Base-by-base conservation (phyloP, 2,888 invertebrate species). In the Acheta domesticus region DNA sequence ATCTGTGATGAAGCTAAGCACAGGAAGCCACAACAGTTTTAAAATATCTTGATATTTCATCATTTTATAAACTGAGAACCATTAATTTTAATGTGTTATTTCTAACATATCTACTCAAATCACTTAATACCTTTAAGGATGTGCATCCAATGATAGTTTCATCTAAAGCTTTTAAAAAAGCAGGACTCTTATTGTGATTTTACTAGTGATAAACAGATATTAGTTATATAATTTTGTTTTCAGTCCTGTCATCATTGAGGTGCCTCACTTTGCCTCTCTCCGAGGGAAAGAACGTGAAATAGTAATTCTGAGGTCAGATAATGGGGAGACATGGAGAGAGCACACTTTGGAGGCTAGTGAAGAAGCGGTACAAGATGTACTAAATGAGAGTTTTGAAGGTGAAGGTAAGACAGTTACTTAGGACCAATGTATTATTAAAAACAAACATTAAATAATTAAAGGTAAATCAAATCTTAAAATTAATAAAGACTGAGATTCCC, bases 241-340 rank as follows among this genome's bases (percentile, higher is more conserved):
- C 74, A 96, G 96, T 78, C 96, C 96, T 3, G 96, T 97, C 8
- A 93, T 98, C 82, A 92, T 98, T 84, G 98, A 98, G 87, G 95
- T 99, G 82, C 99, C 99, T 0, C 98, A 99, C 88, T 99, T 98
- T 89, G 99, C 99, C 0, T 96, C 98, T 0, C 88, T 97, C 79
- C 91, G 96, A 80, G 97, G 96, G 81, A 94, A 93, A 83, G 99
- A 99, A 86, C 91, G 99, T 11, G 99, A 99, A 89, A 96, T 99
- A 77, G 94, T 98, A 73, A 94, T 99, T 83, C 88, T 99, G 82
- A 92, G 99, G 77, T 98, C 98, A 5, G 99, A 99, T 87, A 97
- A 98, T 84, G 99, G 99, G 21, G 98, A 99, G 87, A 96, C 95
- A 49, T 99, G 99, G 99, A 94, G 96, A 83, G 99, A 99, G 86